phyloP scores from a whole-genome alignment of 2,797 vertebrate genomes.

The Sebastes umbrosus region DNA sequence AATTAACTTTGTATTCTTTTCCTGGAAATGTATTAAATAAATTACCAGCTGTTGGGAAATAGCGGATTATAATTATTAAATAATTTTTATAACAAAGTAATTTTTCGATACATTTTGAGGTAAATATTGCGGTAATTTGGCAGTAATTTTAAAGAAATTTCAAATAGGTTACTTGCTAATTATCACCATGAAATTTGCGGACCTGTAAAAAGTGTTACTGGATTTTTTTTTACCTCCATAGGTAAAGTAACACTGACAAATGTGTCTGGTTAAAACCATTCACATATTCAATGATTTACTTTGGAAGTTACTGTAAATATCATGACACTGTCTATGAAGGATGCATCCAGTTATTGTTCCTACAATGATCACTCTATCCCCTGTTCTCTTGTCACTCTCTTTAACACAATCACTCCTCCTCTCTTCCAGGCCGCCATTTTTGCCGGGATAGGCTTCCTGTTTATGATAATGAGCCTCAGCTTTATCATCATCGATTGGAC shows the following conservation, averaged over 20 bases:
- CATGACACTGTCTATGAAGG: neutral
- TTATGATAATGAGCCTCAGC: constrained; percentile 98
- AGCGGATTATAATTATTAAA: too few relatives aligned
- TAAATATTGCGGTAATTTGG: too few relatives aligned
- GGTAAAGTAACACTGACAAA: neutral
- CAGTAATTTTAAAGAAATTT: fast-evolving
- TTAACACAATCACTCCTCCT: neutral
- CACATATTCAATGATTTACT: neutral
- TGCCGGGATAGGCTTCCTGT: constrained; percentile 90
- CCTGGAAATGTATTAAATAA: too few relatives aligned
- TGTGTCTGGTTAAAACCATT: neutral
- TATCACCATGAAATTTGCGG: too few relatives aligned
- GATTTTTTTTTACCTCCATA: neutral
- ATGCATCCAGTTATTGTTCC: neutral
- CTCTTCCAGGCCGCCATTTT: constrained; percentile 90
- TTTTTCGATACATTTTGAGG: too few relatives aligned
- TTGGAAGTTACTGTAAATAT: neutral
- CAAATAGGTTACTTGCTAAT: too few relatives aligned
- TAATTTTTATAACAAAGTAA: too few relatives aligned
- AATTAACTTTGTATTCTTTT: too few relatives aligned
- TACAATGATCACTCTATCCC: neutral
- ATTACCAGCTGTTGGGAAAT: too few relatives aligned
- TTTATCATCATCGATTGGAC: constrained; percentile 98
- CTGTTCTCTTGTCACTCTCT: neutral
- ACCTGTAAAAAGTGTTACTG: too few relatives aligned